Evolutionary conservation across 2,797 vertebrate species (phyloP).

Genomic region (Sardinella longiceps): DNA sequence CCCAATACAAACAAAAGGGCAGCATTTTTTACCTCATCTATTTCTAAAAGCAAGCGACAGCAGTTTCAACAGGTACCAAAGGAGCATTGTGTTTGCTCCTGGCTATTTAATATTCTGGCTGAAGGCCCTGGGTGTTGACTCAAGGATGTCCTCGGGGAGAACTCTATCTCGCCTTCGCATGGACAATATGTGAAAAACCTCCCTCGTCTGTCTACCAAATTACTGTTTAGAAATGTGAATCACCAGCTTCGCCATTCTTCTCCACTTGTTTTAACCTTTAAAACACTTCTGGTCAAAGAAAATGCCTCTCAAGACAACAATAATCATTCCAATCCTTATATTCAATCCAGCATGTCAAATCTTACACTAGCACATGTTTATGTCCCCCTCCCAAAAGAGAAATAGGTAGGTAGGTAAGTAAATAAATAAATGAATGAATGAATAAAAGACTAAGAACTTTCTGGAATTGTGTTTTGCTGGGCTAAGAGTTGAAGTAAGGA

Average conservation of each 20-base stretch:
- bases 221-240: neutral
- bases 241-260: neutral
- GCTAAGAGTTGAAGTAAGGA: neutral
- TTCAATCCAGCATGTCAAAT: neutral
- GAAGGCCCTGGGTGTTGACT: neutral
- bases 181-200: neutral
- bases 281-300: neutral
- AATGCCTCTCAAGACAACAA: neutral
- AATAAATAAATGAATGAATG: neutral
- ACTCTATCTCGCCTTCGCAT: neutral
- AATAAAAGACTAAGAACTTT: neutral
- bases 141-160: neutral
- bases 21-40: neutral
- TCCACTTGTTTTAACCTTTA: neutral
- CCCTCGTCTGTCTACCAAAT: neutral
- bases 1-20: neutral
- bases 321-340: neutral
- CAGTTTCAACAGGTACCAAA: constrained; percentile 7
- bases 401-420: too few relatives aligned
- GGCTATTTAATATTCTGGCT: neutral
- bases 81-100: neutral
- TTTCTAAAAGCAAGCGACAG: constrained; percentile 6
- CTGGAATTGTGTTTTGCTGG: neutral
- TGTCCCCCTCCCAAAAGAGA: too few relatives aligned
- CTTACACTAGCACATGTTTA: neutral